Conservation (phyloP, 2,888 invertebrate genomes). For the Omphaloscelis lunosa region DNA sequence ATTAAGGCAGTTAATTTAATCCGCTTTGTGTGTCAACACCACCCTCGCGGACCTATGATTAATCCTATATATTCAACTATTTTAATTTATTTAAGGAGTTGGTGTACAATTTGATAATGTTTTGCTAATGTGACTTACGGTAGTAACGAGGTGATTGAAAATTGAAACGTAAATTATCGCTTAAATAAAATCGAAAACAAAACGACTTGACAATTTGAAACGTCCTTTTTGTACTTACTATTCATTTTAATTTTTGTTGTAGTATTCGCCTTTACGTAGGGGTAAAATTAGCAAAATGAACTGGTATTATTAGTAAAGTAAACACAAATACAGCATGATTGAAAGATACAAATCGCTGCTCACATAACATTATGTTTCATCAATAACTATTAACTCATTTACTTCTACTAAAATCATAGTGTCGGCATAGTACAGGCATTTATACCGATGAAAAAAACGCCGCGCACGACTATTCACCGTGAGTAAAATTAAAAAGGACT, state of each 20-base stretch:
- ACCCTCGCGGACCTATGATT: slow-evolving; percentile 81
- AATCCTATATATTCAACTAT: slow-evolving; percentile 76
- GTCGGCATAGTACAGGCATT: not conserved
- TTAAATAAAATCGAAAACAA: not conserved
- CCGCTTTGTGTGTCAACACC: slow-evolving; percentile 86
- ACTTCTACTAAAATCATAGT: not conserved
- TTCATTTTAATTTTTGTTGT: not conserved
- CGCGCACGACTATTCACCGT: not conserved
- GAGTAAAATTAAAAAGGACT: slow-evolving; percentile 16
- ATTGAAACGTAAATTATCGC: not conserved
- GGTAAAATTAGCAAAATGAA: not conserved
- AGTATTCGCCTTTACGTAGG: not conserved
- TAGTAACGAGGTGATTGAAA: not conserved
- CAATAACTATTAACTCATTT: not conserved
- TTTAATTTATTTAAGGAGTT: slow-evolving; percentile 49
- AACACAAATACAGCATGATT: not conserved
- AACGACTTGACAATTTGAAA: not conserved
- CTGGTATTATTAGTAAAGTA: not conserved
- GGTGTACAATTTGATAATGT: slow-evolving; percentile 12
- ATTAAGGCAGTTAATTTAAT: slow-evolving; percentile 91
- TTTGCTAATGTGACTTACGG: not conserved
- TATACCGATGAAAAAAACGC: not conserved
- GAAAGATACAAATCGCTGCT: too few relatives aligned
- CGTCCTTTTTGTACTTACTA: not conserved
- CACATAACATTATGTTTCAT: not conserved